These are phyloP conservation scores for Oryzias dopingdopingensis DNA, from an alignment of 2,797 vertebrate species.

Conservation along the genomic window DNA sequence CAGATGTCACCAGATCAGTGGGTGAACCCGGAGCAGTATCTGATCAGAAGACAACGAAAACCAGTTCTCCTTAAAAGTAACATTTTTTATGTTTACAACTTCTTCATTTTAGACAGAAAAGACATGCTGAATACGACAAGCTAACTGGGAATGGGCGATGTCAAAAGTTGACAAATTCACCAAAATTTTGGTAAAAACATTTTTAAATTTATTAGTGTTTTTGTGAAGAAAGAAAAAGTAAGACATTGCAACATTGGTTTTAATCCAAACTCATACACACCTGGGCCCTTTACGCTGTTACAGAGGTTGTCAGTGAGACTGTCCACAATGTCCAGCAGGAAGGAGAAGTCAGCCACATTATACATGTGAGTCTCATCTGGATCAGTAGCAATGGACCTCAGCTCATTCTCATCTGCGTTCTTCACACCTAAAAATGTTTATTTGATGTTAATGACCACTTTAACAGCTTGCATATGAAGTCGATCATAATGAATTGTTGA, in stretches of 20 bases:
- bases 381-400: constrained; percentile 91
- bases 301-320: constrained; percentile 89
- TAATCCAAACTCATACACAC: constrained; percentile 60
- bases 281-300: constrained; percentile 96
- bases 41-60: constrained; percentile 29
- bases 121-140: too few species aligned
- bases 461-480: not conserved
- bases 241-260: not conserved
- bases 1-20: constrained; percentile 88
- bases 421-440: constrained; percentile 87
- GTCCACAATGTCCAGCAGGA: constrained; percentile 89
- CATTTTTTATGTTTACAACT: not conserved
- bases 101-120: too few species aligned
- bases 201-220: too few species aligned
- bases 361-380: constrained; percentile 91
- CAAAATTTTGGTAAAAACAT: too few species aligned
- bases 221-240: too few species aligned
- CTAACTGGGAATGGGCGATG: too few species aligned
- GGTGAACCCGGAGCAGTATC: constrained; percentile 81
- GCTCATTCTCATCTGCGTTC: constrained; percentile 94
- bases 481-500: too few species aligned
- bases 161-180: too few species aligned
- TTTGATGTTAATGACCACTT: not conserved
- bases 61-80: not conserved
- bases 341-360: constrained; percentile 95